These are phyloP conservation scores for Oreochromis tanganicae DNA, from an alignment of 2,113 vertebrate species.

Conservation along the genomic window DNA sequence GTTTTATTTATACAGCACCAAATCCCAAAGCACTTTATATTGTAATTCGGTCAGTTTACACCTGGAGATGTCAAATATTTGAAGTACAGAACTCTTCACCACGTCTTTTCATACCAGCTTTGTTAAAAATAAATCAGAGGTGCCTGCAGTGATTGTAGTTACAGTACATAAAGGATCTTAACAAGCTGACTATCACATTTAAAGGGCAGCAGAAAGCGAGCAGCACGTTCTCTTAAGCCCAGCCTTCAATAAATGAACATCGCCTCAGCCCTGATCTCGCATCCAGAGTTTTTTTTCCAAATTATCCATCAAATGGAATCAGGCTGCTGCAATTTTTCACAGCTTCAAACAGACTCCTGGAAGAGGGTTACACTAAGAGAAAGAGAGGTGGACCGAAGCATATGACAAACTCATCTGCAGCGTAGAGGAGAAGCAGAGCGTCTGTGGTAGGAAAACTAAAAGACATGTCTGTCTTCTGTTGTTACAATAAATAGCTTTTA, in stretches of 20 bases:
- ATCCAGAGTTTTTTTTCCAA: conserved; percentile 22
- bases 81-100: neutral
- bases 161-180: conserved; percentile 26
- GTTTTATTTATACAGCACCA: neutral
- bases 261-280: conserved; percentile 27
- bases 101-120: neutral
- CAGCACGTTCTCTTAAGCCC: conserved; percentile 20
- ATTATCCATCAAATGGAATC: conserved; percentile 59
- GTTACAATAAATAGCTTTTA: conserved; percentile 65
- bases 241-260: conserved; percentile 4
- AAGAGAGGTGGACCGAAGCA: conserved; percentile 44
- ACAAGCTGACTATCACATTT: conserved; percentile 10
- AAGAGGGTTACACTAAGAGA: conserved; percentile 23
- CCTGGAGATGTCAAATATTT: conserved; percentile 3
- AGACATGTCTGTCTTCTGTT: conserved; percentile 60
- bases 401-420: conserved; percentile 66
- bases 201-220: conserved; percentile 11
- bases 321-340: conserved; percentile 31
- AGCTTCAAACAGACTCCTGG: conserved; percentile 39
- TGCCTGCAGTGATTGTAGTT: neutral
- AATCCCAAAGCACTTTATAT: neutral
- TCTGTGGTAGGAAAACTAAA: conserved; percentile 65
- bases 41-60: neutral
- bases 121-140: conserved; percentile 17
- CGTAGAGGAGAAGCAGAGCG: conserved; percentile 29